Conservation (phyloP, 2,113 vertebrate species). For the Acrocephalus arundinaceus region DNA sequence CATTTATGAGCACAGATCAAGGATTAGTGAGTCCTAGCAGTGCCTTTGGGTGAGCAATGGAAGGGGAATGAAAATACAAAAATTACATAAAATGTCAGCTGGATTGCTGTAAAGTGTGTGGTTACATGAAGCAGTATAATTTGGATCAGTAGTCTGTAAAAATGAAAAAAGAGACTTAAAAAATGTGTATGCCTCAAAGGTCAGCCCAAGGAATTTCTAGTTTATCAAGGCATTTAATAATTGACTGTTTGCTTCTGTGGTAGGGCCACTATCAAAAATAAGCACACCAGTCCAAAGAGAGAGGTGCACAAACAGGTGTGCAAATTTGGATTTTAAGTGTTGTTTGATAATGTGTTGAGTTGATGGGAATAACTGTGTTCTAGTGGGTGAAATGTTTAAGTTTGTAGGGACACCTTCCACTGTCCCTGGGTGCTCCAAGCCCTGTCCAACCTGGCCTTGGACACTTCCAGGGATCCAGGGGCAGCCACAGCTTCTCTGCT, state of each 20-base stretch:
- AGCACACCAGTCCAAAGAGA: neutral
- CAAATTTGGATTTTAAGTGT: neutral
- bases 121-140: neutral
- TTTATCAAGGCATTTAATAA: neutral
- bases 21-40: neutral
- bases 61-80: neutral
- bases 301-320: neutral
- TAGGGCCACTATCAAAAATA: neutral
- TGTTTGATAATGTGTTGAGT: neutral
- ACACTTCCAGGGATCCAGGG: neutral
- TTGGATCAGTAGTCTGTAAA: neutral
- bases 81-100: neutral
- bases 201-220: neutral
- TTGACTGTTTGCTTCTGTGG: neutral
- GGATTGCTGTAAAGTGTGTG: neutral
- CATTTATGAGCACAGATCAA: neutral
- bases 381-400: neutral
- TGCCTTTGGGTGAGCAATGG: neutral
- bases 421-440: neutral
- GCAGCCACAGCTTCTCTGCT: neutral
- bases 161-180: neutral
- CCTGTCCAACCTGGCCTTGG: accelerated
- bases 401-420: neutral
- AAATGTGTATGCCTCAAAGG: neutral
- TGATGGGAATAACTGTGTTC: neutral